A percentile compares a stretch with the other conserved stretches of the same genome.
These are phyloP conservation scores for Sepioteuthis lessoniana DNA, from an alignment of 2,888 invertebrate genomes.

Conservation along the genomic window DNA sequence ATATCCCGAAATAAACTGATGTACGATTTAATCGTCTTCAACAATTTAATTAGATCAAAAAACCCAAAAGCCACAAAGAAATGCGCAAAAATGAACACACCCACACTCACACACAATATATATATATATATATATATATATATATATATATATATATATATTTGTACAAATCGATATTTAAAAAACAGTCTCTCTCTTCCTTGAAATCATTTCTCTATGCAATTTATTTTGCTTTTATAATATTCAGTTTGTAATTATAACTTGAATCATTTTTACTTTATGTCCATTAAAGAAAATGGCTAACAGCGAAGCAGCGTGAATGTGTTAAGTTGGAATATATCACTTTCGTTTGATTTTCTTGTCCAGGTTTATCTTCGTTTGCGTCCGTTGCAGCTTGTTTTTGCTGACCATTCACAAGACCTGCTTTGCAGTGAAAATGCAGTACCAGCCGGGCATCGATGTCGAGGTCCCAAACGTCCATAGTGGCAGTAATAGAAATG, in stretches of 20 bases:
- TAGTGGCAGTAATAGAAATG: conserved; percentile 59
- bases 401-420: conserved; percentile 58
- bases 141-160: no score
- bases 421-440: conserved; percentile 53
- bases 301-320: neutral
- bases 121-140: no score
- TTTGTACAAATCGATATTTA: no score
- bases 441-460: conserved; percentile 59
- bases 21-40: no score
- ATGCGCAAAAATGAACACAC: no score
- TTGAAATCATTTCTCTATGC: neutral
- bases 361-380: neutral
- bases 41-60: no score
- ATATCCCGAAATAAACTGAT: no score
- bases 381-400: conserved; percentile 54
- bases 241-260: neutral
- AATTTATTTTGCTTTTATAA: no score
- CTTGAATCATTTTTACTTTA: neutral
- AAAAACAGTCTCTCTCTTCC: neutral
- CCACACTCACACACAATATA: no score
- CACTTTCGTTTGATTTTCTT: neutral
- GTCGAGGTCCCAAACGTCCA: conserved; percentile 56
- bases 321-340: neutral
- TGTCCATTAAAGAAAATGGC: neutral
- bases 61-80: no score